Evolutionary conservation across 2,797 vertebrate species (phyloP), one percentile per base, ranked within the genome.

Genomic region (Sebastiscus tertius): DNA sequence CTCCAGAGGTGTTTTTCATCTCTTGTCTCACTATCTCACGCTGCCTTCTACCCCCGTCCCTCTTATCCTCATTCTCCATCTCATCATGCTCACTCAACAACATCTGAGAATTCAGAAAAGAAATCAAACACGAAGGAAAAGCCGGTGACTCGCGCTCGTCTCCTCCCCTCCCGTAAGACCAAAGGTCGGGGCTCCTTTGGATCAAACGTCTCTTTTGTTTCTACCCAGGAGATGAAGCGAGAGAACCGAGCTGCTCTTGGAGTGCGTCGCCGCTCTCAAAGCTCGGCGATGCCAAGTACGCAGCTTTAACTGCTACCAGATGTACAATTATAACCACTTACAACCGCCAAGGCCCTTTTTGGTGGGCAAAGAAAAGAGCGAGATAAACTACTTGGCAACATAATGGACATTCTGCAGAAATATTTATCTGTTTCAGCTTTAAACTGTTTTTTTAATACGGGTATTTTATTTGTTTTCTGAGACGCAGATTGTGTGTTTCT

Each of bases 221-320:
- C 69, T 12, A 70, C 67, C 65, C 68, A 29, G 64, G 59, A 75
- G 59, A 66, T 58, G 72, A 79, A 77, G 75, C 74, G 80, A 80
- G 80, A 59, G 76, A 79, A 49, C 39, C 0, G 22, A 67, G 83
- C 84, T 72, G 78, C 83, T 81, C 73, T 67, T 79, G 83, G 82
- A 87, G 77, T 59, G 61, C n/a, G 58, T 82, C 69, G 72, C 66
- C 31, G 66, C 64, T 83, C 70, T 77, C 22, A 39, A 89, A 80
- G 56, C 72, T 80, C 6, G 3, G 2, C 4, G 58, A 56, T 90
- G 92, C 91, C 90, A 93, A 93, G 73, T 81, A 87, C 58, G 71
- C 89, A 31, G 74, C 78, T 80, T 62, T 93, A 93, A 95, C 81
- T 87, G 80, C 86, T 89, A 92, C 89, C 95, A 95, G 93, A 95